Evolutionary conservation across 2,888 invertebrate genomes (phyloP).

Genomic region (Chydorus sphaericus): DNA sequence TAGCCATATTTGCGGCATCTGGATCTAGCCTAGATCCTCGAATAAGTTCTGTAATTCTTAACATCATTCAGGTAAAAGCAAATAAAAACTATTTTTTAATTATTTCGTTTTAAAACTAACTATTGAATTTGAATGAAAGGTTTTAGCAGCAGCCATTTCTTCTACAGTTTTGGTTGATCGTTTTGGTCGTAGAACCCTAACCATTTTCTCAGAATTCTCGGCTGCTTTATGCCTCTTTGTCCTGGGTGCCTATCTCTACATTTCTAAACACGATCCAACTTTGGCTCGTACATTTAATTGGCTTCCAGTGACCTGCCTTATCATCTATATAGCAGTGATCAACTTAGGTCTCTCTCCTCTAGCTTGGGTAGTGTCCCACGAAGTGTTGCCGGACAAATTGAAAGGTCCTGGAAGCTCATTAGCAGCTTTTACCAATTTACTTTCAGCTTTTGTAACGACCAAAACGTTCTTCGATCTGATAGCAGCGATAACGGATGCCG

Average conservation of each 20-base stretch:
- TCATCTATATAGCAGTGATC: slow-evolving; percentile 63
- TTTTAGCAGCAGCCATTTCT: slow-evolving; percentile 17
- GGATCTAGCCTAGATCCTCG: neutral
- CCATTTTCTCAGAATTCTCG: slow-evolving; percentile 56
- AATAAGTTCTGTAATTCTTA: neutral
- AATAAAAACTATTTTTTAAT: too few relatives aligned
- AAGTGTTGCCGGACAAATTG: slow-evolving; percentile 55
- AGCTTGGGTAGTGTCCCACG: slow-evolving; percentile 71
- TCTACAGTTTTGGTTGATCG: slow-evolving; percentile 54
- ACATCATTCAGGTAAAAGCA: slow-evolving; percentile 5
- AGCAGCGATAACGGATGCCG: slow-evolving; percentile 41
- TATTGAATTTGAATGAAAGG: neutral
- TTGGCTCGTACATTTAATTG: slow-evolving; percentile 38
- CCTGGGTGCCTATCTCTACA: slow-evolving; percentile 56
- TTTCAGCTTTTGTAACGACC: slow-evolving; percentile 44
- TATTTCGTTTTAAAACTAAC: too few relatives aligned
- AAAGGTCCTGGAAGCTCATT: slow-evolving; percentile 57
- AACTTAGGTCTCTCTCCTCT: slow-evolving; percentile 67
- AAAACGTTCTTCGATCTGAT: slow-evolving; percentile 37
- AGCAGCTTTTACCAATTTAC: slow-evolving; percentile 61
- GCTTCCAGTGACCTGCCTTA: slow-evolving; percentile 55
- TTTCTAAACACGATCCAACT: slow-evolving; percentile 23
- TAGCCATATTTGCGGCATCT: too few relatives aligned
- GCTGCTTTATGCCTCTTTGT: slow-evolving; percentile 54
- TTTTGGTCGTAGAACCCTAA: slow-evolving; percentile 59